Evolutionary conservation across 2,797 vertebrate genomes (phyloP).

Genomic region (Bovichtus diacanthus): DNA sequence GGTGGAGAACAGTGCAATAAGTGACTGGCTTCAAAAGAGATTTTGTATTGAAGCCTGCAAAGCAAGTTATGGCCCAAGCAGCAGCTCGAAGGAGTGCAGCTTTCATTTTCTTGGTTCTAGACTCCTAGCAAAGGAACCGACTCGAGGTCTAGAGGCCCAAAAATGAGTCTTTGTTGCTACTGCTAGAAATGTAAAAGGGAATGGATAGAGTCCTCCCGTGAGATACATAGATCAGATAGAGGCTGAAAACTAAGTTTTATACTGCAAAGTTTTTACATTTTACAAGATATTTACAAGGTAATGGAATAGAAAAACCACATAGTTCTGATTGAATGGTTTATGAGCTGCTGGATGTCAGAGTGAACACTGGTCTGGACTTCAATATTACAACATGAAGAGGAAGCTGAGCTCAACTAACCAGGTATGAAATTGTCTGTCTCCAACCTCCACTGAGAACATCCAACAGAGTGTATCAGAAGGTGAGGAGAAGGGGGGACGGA

Average conservation of each 20-base stretch:
- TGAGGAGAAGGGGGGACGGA: background rate
- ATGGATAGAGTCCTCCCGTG: background rate
- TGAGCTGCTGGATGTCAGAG: constrained; percentile 4
- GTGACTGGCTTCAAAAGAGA: constrained; percentile 43
- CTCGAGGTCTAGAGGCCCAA: constrained; percentile 42
- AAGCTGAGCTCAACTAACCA: constrained; percentile 29
- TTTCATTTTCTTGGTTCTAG: constrained; percentile 43
- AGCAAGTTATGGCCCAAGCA: constrained; percentile 37
- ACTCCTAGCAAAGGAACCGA: constrained; percentile 24
- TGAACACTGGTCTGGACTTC: background rate
- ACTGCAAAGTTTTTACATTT: background rate
- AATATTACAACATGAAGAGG: background rate
- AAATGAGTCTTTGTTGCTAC: constrained; percentile 14
- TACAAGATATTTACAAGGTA: background rate
- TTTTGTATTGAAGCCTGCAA: constrained; percentile 52
- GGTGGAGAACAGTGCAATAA: constrained; percentile 38
- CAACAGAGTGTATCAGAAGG: background rate
- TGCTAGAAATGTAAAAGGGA: constrained; percentile 5
- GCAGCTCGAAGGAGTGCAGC: constrained; percentile 39
- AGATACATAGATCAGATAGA: background rate
- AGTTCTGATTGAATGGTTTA: constrained; percentile 5
- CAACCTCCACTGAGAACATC: constrained; percentile 19
- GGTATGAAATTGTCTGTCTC: constrained; percentile 42
- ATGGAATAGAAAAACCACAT: background rate
- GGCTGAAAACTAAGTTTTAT: background rate